Base-by-base conservation (phyloP, 2,113 vertebrate species). In the Salvelinus fontinalis region DNA sequence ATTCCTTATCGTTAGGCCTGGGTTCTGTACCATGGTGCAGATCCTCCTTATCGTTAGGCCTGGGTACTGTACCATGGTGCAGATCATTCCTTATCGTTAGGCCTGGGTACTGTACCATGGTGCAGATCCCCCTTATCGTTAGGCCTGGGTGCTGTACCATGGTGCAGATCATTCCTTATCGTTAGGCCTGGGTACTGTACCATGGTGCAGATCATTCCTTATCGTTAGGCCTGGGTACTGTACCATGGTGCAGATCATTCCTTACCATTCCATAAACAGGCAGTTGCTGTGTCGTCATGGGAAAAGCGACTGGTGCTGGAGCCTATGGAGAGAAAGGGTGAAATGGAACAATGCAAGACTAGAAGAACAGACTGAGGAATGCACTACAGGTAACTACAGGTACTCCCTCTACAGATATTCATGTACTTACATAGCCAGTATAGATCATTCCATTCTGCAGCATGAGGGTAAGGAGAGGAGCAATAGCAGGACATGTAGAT, bases 221-320 rank as follows among this genome's bases (percentile, higher is more conserved):
- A 31, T 31, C 5, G 31, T 31, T 31, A 31, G 31, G 31, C 7
- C 34, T 7, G 5, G 6, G 34, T 39, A 1, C 14, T 68, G 29
- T 34, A 14, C 31, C 22, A 31, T 31, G 1, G 34, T 20, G 20
- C 9, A 60, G 18, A 59, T 20, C 62, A 64, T n/a, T 51, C 5
- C 91, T 92, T 95, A 96, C 96, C 96, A 97, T 96, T 94, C 95
- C 94, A 88, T 96, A 97, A 80, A 96, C 87, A 96, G 95, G 95
- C 95, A 96, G 94, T 96, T 97, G 95, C 85, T 95, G 94, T 89
- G 95, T 93, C 85, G 95, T 95, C 94, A 95, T 84, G 77, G 95
- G 95, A 93, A 94, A 96, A 75, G 94, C 81, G 80, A 96, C 89
- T 84, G 95, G 95, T 89, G 95, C 94, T 86, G 95, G 94, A 92